Base-by-base conservation (phyloP, 2,113 vertebrate species). In the Laticauda laticaudata region DNA sequence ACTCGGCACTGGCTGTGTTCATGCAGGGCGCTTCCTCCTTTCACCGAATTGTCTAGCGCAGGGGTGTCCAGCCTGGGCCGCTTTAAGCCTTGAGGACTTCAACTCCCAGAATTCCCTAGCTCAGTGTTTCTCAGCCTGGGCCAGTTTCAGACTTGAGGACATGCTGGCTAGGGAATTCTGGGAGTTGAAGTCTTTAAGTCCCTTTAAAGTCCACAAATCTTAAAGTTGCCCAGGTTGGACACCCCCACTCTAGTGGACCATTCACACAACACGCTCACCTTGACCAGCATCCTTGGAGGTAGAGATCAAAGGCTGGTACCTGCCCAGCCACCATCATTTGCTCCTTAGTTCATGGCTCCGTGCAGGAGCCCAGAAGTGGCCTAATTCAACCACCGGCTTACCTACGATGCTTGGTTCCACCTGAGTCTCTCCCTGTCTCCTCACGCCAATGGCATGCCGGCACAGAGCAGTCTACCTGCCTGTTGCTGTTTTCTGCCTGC, bases 261-360 rank as follows among this genome's bases (percentile, higher is more conserved):
- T 75, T 75, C 69, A 20, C n/a, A 39, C 69, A 75, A 39, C 69
- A 39, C 3, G n/a, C 69, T 75, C 1, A 8, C 15, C 69, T 81
- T 39, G n/a, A 20, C 21, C 34, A 8, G 69, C 20, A 9, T 8
- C 34, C 34, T 3, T 6, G 34, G 21, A 81, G 69, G n/a, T 3
- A 21, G n/a, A 21, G 15, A 81, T 1, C 6, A 6, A 20, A 20
- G 34, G 69, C 5, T 0, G 1, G 34, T 39, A 34, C 7, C n/a
- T 39, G 2, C 39, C 69, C 69, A 20, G 15, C n/a, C n/a, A 1
- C 34, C 2, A 3, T 75, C 34, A 34, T 20, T 75, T 20, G 1
- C 34, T 69, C 11, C 0, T 75, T 39, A 20, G 6, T 81, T 3
- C n/a, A 3, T 7, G n/a, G 69, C 18, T 81, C n/a, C n/a, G 1